Evolutionary conservation across 2,113 vertebrate species (phyloP), one percentile per base, ranked within the genome.

Genomic region (Hippocampus abdominalis): DNA sequence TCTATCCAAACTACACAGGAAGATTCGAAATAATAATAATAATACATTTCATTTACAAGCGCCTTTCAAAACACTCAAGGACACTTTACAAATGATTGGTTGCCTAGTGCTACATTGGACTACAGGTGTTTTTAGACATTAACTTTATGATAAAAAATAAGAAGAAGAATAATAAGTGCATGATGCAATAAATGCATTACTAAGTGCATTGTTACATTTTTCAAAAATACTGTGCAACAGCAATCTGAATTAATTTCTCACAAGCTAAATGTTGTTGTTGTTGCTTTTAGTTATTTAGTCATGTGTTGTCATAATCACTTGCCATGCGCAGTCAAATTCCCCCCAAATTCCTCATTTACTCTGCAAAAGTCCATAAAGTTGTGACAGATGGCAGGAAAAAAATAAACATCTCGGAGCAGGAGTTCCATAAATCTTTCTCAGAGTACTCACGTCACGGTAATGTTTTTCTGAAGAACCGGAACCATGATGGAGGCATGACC

Each of bases 401-500:
- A 29, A 25, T 57, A 15, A 27, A 25, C 3, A 4, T n/a, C 7
- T 25, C 25, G 8, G 16, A 59, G 21, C 21, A 25, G 25, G 62
- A 44, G 62, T 1, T 12, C 0, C 16, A 25, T 15, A 16, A 36
- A n/a, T 40, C 27, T 63, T 44, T 49, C 53, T 74, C 39, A 61
- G 62, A 40, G 42, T 36, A 91, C 95, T 94, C 70, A 99, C 97
- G 86, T 91, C 4, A 91, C 93, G 9, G 97, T 94, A 16, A 94
- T 92, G 87, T 96, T 98, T 68, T 86, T 91, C 84, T 94, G 76
- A 64, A 99, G 93, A 71, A 96, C 68, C 0, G 95, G 94, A 0
- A 95, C 94, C 20, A 98, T 78, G 32, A 98, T 77, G 25, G 97
- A 99, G 1, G 96, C 96, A 1, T 96, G 97, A 16, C 97, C 97